A percentile compares a stretch with the other conserved stretches of the same genome.
phyloP scores from a whole-genome alignment of 92 coral and sea anemone species.

The Anthopleura xanthogrammica region DNA sequence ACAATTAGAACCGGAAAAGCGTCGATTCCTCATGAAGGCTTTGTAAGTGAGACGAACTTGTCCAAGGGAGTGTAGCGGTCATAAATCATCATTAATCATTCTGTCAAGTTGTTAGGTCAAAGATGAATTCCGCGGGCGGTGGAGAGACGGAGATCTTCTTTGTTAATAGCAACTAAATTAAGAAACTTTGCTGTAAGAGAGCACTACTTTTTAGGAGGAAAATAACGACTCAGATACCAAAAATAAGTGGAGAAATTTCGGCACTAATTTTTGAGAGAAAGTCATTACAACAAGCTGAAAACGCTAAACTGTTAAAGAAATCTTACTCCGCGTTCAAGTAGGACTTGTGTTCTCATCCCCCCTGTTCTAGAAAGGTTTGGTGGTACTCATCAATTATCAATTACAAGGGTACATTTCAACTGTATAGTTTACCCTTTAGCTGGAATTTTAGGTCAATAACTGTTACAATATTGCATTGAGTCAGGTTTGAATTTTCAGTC shows the following conservation, averaged over 20 bases:
- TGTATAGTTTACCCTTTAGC: neutral
- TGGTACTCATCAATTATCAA: neutral
- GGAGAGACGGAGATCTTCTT: neutral
- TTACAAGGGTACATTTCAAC: neutral
- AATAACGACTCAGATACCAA: too few species aligned
- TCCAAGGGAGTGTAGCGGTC: constrained; percentile 28
- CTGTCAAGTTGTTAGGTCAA: constrained; percentile 41
- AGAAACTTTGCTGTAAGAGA: neutral
- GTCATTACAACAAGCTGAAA: too few species aligned
- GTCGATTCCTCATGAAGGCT: constrained; percentile 22
- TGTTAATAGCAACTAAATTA: neutral
- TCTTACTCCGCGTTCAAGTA: too few species aligned
- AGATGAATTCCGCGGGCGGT: constrained; percentile 13
- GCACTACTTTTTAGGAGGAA: neutral
- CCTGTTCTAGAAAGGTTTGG: neutral
- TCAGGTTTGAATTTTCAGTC: neutral
- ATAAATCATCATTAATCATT: constrained; percentile 67
- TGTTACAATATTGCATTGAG: neutral
- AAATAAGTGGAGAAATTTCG: too few species aligned
- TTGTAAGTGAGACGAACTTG: constrained; percentile 47
- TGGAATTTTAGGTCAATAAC: neutral
- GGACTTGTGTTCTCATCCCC: neutral
- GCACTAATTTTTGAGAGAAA: too few species aligned
- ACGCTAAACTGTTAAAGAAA: too few species aligned
- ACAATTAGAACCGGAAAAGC: constrained; percentile 32